Conservation (phyloP, 2,888 invertebrate genomes). For the Caenorhabditis sinica region DNA sequence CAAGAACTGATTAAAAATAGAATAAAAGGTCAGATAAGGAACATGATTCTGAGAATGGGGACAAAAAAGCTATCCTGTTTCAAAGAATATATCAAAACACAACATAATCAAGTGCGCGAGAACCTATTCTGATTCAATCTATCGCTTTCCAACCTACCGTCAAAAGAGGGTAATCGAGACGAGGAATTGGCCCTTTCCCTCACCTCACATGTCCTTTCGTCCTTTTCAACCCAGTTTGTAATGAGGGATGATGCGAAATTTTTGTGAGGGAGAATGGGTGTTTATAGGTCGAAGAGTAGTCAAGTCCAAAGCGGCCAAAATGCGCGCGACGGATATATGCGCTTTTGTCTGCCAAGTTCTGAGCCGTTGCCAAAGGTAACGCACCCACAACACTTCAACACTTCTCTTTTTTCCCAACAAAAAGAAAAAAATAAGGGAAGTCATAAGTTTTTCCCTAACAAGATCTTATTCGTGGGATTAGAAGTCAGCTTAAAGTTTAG, state of each 20-base stretch:
- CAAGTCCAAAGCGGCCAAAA: constrained; percentile 10
- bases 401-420: background rate
- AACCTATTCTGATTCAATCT: constrained; percentile 44
- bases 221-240: constrained; percentile 52
- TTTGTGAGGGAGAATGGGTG: constrained; percentile 1
- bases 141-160: background rate
- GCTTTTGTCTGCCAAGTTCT: constrained; percentile 43
- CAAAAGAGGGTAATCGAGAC: constrained; percentile 38
- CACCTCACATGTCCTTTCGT: constrained; percentile 9
- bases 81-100: background rate
- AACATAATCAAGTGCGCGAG: background rate
- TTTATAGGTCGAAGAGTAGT: constrained; percentile 40
- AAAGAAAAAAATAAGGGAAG: background rate
- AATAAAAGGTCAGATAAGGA: background rate
- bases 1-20: background rate
- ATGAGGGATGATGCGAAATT: constrained; percentile 31
- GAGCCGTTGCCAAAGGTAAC: constrained; percentile 60
- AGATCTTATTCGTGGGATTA: no score
- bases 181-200: background rate
- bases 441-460: background rate
- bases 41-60: background rate
- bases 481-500: no score
- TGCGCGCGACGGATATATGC: constrained; percentile 7
- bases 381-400: constrained; percentile 21
- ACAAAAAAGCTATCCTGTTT: background rate